These are phyloP conservation scores for Drosophila tsacasi DNA, from an alignment of 1,140 invertebrate genomes.

Conservation along the genomic window DNA sequence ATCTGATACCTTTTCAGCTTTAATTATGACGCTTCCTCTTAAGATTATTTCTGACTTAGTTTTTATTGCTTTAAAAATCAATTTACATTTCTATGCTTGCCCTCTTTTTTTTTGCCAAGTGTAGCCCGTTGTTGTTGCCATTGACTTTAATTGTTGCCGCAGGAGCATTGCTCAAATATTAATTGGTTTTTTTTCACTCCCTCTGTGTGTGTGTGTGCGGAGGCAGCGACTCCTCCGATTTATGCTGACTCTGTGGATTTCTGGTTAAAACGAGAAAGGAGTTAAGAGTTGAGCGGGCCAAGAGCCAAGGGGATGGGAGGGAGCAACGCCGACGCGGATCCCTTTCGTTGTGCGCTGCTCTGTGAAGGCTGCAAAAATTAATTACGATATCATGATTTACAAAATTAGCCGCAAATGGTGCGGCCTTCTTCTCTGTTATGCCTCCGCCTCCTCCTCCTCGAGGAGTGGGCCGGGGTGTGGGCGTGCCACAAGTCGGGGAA, in stretches of 20 bases:
- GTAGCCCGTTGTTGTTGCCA: constrained; percentile 36
- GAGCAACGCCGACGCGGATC: constrained; percentile 26
- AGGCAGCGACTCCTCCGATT: constrained; percentile 16
- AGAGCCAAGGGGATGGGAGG: not conserved
- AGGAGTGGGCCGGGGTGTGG: constrained; percentile 5
- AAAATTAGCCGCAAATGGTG: constrained; percentile 83
- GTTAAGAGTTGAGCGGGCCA: constrained; percentile 3
- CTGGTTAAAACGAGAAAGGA: constrained; percentile 55
- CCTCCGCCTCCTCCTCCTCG: not conserved
- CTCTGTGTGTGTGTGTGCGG: constrained; percentile 34
- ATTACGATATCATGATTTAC: constrained; percentile 84
- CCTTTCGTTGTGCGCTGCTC: constrained; percentile 7
- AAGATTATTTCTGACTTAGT: not conserved
- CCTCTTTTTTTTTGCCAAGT: constrained; percentile 25
- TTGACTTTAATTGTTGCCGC: constrained; percentile 83
- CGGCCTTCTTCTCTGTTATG: constrained; percentile 54
- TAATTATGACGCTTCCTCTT: not conserved
- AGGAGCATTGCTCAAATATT: constrained; percentile 83
- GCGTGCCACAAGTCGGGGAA: constrained; percentile 13
- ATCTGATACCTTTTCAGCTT: too few relatives aligned
- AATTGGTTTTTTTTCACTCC: constrained; percentile 72
- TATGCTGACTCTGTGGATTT: constrained; percentile 59
- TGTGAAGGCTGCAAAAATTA: constrained; percentile 76
- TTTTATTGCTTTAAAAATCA: not conserved
- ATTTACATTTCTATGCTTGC: not conserved